Percentiles rank a stretch among this genome's conserved stretches.
Evolutionary conservation across 2,888 invertebrate species (phyloP).

Genomic region (Protonemura montana): DNA sequence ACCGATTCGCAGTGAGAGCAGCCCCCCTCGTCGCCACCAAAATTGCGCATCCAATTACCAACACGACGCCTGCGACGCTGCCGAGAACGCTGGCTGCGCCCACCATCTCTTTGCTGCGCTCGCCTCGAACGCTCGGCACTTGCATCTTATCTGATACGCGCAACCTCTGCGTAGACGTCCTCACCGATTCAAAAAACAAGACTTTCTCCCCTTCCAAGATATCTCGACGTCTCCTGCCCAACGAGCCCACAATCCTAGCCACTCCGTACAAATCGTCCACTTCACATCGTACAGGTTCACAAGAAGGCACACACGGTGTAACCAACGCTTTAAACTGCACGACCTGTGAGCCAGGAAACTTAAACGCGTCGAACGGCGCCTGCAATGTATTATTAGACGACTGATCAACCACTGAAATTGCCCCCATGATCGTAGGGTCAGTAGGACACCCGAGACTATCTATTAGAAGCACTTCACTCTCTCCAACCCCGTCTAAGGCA

Average conservation of each 20-base stretch:
- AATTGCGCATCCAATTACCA: neutral
- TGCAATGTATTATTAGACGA: slow-evolving; percentile 53
- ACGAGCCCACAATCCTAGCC: slow-evolving; percentile 71
- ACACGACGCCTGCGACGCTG: neutral
- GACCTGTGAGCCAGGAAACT: slow-evolving; percentile 58
- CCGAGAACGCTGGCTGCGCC: neutral
- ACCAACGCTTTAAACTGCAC: slow-evolving; percentile 59
- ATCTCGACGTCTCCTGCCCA: slow-evolving; percentile 74
- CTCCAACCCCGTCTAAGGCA: slow-evolving; percentile 60
- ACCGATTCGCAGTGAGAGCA: neutral
- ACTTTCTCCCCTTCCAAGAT: slow-evolving; percentile 51
- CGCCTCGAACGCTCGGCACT: neutral
- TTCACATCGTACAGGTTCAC: slow-evolving; percentile 56
- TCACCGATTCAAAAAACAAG: slow-evolving; percentile 50
- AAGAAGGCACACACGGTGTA: slow-evolving; percentile 57
- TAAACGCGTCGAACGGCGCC: slow-evolving; percentile 59
- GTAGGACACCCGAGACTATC: slow-evolving; percentile 60
- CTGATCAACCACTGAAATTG: slow-evolving; percentile 52
- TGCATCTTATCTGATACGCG: slow-evolving; percentile 54
- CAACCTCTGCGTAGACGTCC: slow-evolving; percentile 52
- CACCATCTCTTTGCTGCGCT: neutral
- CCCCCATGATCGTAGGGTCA: slow-evolving; percentile 59
- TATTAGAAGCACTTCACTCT: slow-evolving; percentile 59
- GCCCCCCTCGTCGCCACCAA: neutral
- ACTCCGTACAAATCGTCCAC: slow-evolving; percentile 56